Base-by-base conservation (phyloP, 2,888 invertebrate species). In the Caenorhabditis imperialis region DNA sequence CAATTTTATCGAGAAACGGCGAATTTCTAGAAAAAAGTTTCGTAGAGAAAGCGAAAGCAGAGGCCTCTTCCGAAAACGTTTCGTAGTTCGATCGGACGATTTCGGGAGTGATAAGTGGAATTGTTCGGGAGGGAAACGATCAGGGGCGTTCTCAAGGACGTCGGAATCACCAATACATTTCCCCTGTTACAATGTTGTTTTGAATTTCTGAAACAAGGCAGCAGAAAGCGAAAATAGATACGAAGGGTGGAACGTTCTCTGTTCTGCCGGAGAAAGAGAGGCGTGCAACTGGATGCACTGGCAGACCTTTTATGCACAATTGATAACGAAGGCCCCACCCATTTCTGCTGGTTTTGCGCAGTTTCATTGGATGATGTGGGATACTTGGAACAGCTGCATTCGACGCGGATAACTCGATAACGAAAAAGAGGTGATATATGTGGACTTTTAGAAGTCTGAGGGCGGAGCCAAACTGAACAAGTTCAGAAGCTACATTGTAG, bases 121-220 rank as follows among this genome's bases (percentile, higher is more conserved):
- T n/a, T 30, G 30, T 30, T 30, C 30, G 10, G 10, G 10, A 30
- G 10, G 10, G 10, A 7, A 30, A 30, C 10, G 42, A 27, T 16
- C 25, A 8, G 22, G 16, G 1, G 22, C 23, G 16, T 27, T 30
- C 33, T 48, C 48, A 48, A 48, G 48, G 48, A 48, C 48, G 33
- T 14, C 4, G 10, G 10, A 6, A 30, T 30, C 6, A 30, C 6
- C 30, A 30, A 10, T 30, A 30, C 30, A 30, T 12, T 16, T n/a
- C 33, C 20, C 33, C 33, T 48, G 48, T 48, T 48, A 33, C 48
- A 48, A 48, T 33, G 48, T 48, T 48, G 48, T 48, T 48, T 48
- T 48, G 48, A 20, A 10, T 6, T 20, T 2, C 4, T 8, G 14
- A 23, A 44, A 44, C 2, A 12, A 23, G 23, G 23, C 10, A 47